Evolutionary conservation across 2,113 vertebrate species (phyloP).

Genomic region (Pachypanchax playfairii): DNA sequence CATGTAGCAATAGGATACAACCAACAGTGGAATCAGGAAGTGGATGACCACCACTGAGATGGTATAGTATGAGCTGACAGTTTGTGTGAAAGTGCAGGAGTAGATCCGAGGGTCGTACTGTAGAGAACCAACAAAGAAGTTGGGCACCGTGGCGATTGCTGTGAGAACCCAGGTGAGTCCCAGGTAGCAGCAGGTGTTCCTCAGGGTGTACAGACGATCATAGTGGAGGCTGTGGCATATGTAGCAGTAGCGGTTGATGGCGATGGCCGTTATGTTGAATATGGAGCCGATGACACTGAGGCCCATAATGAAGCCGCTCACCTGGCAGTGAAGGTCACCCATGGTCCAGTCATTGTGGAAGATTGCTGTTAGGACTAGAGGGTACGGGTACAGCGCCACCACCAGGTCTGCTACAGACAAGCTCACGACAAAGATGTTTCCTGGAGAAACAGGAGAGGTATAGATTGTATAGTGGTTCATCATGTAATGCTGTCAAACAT

Average conservation of each 20-base stretch:
- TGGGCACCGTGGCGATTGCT: slow-evolving; percentile 77
- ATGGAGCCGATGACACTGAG: slow-evolving; percentile 82
- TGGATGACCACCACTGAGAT: slow-evolving; percentile 79
- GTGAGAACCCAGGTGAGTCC: slow-evolving; percentile 80
- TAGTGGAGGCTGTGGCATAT: slow-evolving; percentile 79
- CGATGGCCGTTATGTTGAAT: slow-evolving; percentile 78
- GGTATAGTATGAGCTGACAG: slow-evolving; percentile 80
- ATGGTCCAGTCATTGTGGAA: slow-evolving; percentile 80
- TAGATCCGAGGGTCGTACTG: slow-evolving; percentile 81
- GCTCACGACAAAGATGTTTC: slow-evolving; percentile 83
- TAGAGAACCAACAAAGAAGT: slow-evolving; percentile 80
- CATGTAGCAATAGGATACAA: slow-evolving; percentile 83
- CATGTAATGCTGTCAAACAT: no score
- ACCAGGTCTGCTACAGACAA: slow-evolving; percentile 77
- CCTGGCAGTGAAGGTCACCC: slow-evolving; percentile 80
- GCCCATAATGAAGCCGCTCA: slow-evolving; percentile 82
- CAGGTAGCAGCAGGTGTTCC: slow-evolving; percentile 77
- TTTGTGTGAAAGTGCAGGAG: slow-evolving; percentile 78
- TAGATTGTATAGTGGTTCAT: no score
- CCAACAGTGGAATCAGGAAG: slow-evolving; percentile 78
- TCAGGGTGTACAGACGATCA: slow-evolving; percentile 76
- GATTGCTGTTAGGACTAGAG: slow-evolving; percentile 79
- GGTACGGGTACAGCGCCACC: slow-evolving; percentile 81
- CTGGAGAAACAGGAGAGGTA: slow-evolving; percentile 52
- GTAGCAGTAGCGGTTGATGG: slow-evolving; percentile 80